Percentiles rank a stretch among this genome's conserved stretches.
These are phyloP conservation scores for Athetis lepigone DNA, from an alignment of 2,888 invertebrate genomes.

Conservation along the genomic window DNA sequence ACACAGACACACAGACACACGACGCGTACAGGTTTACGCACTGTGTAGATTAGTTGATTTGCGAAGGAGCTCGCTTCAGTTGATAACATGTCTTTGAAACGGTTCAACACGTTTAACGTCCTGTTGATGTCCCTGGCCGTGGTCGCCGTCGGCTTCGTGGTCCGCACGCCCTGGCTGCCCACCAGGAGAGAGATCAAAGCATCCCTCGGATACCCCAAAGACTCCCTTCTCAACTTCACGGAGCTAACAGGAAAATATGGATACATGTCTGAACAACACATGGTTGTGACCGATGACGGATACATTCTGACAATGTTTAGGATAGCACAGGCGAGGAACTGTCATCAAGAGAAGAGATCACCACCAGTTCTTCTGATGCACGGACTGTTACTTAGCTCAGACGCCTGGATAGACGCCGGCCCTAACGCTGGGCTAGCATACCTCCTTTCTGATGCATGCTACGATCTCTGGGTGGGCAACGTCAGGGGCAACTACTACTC, in stretches of 20 bases:
- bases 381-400: conserved; percentile 78
- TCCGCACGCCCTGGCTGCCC: conserved; percentile 58
- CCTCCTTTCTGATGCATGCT: conserved; percentile 65
- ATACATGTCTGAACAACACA: conserved; percentile 75
- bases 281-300: conserved; percentile 78
- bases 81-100: conserved; percentile 70
- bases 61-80: conserved; percentile 59
- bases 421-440: conserved; percentile 71
- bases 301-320: conserved; percentile 77
- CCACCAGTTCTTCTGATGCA: conserved; percentile 81
- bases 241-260: conserved; percentile 71
- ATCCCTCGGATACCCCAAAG: conserved; percentile 67
- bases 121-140: conserved; percentile 55
- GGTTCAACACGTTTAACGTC: conserved; percentile 64
- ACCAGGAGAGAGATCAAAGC: conserved; percentile 64
- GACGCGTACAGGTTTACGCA: conserved; percentile 5
- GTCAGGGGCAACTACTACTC: conserved; percentile 85
- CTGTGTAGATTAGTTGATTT: conserved; percentile 25
- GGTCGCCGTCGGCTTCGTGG: conserved; percentile 57
- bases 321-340: conserved; percentile 69
- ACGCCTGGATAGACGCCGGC: conserved; percentile 79
- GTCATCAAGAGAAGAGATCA: conserved; percentile 55
- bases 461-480: conserved; percentile 73
- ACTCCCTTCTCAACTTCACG: conserved; percentile 72
- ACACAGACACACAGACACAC: conserved; percentile 5